Conservation (phyloP, 2,888 invertebrate species). For the Acanthosoma haemorrhoidale region DNA sequence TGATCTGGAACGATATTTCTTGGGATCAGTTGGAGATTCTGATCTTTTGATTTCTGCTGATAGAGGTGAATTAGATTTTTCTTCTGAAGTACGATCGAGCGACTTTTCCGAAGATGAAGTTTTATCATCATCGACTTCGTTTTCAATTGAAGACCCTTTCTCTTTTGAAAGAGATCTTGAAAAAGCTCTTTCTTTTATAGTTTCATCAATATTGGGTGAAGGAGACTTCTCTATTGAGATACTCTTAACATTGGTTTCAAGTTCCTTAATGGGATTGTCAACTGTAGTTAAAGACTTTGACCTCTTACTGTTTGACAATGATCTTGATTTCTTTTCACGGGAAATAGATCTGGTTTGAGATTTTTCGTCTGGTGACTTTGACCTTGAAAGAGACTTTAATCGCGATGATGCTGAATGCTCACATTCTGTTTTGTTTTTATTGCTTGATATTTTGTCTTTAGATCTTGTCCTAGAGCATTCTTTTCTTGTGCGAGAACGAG, state of each 20-base stretch:
- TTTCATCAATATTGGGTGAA: not conserved
- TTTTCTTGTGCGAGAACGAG: not conserved
- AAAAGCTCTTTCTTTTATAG: not conserved
- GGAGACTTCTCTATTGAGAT: not conserved
- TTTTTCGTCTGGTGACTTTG: not conserved
- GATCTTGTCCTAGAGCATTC: not conserved
- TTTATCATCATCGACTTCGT: not conserved
- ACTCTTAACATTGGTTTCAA: not conserved
- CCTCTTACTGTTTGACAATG: not conserved
- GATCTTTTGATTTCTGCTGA: too few species aligned
- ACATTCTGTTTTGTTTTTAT: not conserved
- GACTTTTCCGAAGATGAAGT: not conserved
- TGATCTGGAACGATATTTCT: not conserved
- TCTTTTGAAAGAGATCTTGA: not conserved
- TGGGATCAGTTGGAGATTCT: not conserved
- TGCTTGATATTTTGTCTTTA: not conserved
- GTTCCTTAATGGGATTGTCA: not conserved
- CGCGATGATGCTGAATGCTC: not conserved
- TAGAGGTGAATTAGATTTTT: not conserved
- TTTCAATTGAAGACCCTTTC: not conserved
- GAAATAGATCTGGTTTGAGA: not conserved
- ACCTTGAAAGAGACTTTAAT: not conserved
- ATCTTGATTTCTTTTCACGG: not conserved
- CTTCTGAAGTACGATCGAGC: not conserved
- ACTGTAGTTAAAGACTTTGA: not conserved